Conservation (phyloP, 2,888 invertebrate species). For the Drosophila histrio region DNA sequence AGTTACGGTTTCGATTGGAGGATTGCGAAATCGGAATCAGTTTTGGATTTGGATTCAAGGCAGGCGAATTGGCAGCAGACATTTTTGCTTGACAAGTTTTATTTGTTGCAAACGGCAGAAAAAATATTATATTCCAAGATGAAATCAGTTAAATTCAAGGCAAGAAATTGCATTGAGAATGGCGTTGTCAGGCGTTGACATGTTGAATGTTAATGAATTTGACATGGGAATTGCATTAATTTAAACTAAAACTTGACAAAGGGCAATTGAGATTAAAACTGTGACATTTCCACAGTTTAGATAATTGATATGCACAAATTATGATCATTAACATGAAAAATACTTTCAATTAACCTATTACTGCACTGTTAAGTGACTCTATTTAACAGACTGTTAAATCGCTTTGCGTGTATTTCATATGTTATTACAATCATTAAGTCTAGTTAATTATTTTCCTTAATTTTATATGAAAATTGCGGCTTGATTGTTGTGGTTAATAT, state of each 20-base stretch:
- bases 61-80: constrained; percentile 45
- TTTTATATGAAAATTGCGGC: constrained; percentile 40
- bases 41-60: constrained; percentile 50
- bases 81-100: constrained; percentile 43
- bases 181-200: constrained; percentile 64
- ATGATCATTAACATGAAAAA: not conserved
- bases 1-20: constrained; percentile 6
- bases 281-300: not conserved
- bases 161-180: constrained; percentile 58
- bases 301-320: not conserved
- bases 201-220: constrained; percentile 66
- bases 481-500: constrained; percentile 54
- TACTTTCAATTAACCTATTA: not conserved
- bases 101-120: constrained; percentile 15
- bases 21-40: constrained; percentile 5
- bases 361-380: not conserved
- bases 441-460: constrained; percentile 1
- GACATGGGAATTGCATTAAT: constrained; percentile 32
- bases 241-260: constrained; percentile 40
- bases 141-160: constrained; percentile 68
- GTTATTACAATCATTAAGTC: not conserved
- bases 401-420: too few relatives aligned
- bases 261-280: constrained; percentile 20
- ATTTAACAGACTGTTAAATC: not conserved
- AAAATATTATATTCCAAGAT: constrained; percentile 63